Conservation (phyloP, 2,797 vertebrate genomes). For the Dipus sagitta region DNA sequence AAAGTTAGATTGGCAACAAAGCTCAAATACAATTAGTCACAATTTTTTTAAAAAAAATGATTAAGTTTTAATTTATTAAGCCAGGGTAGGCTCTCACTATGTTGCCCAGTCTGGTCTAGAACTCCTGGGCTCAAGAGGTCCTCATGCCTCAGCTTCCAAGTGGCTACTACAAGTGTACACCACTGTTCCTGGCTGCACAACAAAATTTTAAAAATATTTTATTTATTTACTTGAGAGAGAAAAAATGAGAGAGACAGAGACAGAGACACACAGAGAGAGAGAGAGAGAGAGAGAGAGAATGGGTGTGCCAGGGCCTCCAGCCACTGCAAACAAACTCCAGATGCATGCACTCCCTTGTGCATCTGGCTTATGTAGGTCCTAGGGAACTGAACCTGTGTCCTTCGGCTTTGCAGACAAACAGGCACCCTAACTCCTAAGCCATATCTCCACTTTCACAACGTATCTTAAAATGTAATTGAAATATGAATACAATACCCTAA, state of each 20-base stretch:
- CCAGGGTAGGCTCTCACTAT: not conserved
- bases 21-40: not conserved
- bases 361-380: too few species aligned
- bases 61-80: not conserved
- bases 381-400: too few species aligned
- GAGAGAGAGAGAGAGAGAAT: too few species aligned
- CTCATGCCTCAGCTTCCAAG: not conserved
- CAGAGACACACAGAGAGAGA: too few species aligned
- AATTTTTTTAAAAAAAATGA: not conserved
- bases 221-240: too few species aligned
- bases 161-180: not conserved
- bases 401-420: too few species aligned
- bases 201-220: not conserved
- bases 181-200: not conserved
- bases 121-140: not conserved
- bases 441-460: not conserved
- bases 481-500: slow-evolving; percentile 89
- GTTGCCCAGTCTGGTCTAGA: not conserved
- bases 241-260: too few species aligned
- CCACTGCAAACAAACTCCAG: too few species aligned
- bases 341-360: too few species aligned
- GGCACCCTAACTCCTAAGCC: too few species aligned
- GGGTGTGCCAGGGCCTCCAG: too few species aligned
- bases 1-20: not conserved
- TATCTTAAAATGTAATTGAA: slow-evolving; percentile 65